Evolutionary conservation across 2,113 vertebrate genomes (phyloP).

Genomic region (Ictalurus punctatus): DNA sequence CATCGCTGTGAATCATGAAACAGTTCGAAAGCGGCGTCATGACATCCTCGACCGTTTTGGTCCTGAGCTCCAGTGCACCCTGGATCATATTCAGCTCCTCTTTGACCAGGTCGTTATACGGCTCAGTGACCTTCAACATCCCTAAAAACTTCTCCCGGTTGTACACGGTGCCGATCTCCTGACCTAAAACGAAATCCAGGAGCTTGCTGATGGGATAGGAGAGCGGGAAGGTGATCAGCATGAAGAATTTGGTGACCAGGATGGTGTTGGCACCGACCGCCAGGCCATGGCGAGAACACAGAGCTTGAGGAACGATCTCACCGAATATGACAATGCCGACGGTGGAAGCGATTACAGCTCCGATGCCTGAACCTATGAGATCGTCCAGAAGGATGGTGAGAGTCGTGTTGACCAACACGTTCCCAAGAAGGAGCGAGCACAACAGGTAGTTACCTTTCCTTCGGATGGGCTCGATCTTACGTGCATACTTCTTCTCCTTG

Average conservation of each 20-base stretch:
- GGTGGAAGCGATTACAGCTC: constrained; percentile 87
- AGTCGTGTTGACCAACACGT: constrained; percentile 95
- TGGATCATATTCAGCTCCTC: constrained; percentile 98
- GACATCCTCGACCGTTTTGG: constrained; percentile 91
- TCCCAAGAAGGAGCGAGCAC: constrained; percentile 91
- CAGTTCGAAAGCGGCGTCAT: constrained; percentile 90
- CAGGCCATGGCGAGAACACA: constrained; percentile 92
- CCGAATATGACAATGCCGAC: constrained; percentile 95
- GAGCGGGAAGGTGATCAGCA: constrained; percentile 91
- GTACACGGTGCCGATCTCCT: constrained; percentile 96
- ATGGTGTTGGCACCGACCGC: constrained; percentile 94
- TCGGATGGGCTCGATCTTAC: constrained; percentile 90
- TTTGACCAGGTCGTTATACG: constrained; percentile 90
- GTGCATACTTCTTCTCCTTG: constrained; percentile 86
- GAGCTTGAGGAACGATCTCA: constrained; percentile 91
- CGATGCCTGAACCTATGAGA: constrained; percentile 84
- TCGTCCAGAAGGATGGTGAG: constrained; percentile 94
- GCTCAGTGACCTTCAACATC: constrained; percentile 94
- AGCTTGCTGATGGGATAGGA: constrained; percentile 93
- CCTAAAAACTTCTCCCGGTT: constrained; percentile 96
- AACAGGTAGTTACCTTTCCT: constrained; percentile 92
- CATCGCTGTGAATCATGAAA: constrained; percentile 90
- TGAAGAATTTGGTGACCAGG: constrained; percentile 89
- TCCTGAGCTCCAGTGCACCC: constrained; percentile 90
- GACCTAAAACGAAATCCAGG: constrained; percentile 86